These are phyloP conservation scores for Slavum lentiscoides DNA, from an alignment of 2,888 invertebrate genomes.

Conservation along the genomic window DNA sequence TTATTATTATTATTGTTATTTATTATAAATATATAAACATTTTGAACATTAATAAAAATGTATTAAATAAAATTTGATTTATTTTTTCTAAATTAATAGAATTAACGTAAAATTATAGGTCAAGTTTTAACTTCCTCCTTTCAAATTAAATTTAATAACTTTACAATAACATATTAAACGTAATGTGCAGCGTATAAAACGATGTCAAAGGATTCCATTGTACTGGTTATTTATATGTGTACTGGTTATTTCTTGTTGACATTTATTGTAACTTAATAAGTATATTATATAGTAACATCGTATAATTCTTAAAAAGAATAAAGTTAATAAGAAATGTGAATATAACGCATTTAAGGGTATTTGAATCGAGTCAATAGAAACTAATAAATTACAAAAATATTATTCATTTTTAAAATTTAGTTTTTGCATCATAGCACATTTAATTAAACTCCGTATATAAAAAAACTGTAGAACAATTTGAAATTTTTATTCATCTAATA, in stretches of 20 bases:
- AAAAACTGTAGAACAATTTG: no score
- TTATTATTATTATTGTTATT: no score
- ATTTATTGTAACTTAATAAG: not conserved
- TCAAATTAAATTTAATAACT: slow-evolving; percentile 10
- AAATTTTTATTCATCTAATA: no score
- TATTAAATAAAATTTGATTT: not conserved
- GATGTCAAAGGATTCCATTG: slow-evolving; percentile 34
- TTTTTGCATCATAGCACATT: no score
- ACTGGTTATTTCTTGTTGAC: not conserved
- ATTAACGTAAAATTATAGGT: slow-evolving; percentile 17
- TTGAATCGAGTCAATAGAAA: not conserved
- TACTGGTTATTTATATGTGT: not conserved
- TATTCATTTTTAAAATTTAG: no score
- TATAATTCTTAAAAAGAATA: not conserved
- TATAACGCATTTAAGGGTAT: not conserved
- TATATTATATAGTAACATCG: not conserved
- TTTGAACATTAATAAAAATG: not conserved
- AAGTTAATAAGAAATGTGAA: not conserved
- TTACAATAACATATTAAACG: slow-evolving; percentile 16
- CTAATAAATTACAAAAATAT: no score
- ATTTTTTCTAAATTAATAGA: not conserved
- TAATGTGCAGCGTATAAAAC: slow-evolving; percentile 1
- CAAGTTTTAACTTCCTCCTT: slow-evolving; percentile 11
- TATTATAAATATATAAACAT: not conserved
- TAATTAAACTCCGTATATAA: no score